Base-by-base conservation (phyloP, 1,140 invertebrate genomes). In the Dreissena polymorpha region DNA sequence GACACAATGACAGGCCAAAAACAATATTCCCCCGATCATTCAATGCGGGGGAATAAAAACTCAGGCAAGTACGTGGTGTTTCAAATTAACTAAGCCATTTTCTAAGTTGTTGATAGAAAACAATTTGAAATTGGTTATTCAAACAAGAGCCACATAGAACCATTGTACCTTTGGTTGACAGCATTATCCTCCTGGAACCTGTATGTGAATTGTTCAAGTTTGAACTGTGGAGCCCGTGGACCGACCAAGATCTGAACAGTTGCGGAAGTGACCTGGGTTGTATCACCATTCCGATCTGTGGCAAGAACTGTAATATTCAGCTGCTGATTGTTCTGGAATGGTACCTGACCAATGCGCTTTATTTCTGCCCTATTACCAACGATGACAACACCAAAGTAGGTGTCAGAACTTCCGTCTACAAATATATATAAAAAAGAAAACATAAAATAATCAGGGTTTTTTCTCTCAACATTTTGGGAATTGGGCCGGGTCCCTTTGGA, bases 101-200 rank as follows among this genome's bases (percentile, higher is more conserved):
- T n/a, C n/a, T n/a, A n/a, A n/a, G n/a, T n/a, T n/a, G n/a, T n/a
- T n/a, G n/a, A n/a, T n/a, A n/a, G n/a, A n/a, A n/a, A n/a, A n/a
- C n/a, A n/a, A n/a, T n/a, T n/a, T n/a, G n/a, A n/a, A n/a, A n/a
- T n/a, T n/a, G n/a, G n/a, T n/a, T n/a, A 39, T 5, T 2, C 39
- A 39, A 39, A 39, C 39, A 8, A 39, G 39, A 39, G 39, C 39
- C 39, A 69, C 49, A 12, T 29, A 8, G n/a, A 49, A 55, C 13
- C 6, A 6, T 50, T 63, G 60, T 68, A 82, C 79, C 29, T 51
- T 57, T 82, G 79, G 39, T 65, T 63, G 10, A 73, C 23, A 1
- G 21, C 50, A 74, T 82, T 82, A 18, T 67, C 68, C 65, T 82
- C 79, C 23, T 82, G 68, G 53, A 82, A 82, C 21, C 55, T 10